Conservation (phyloP, 1,140 invertebrate species). For the Periplaneta americana region DNA sequence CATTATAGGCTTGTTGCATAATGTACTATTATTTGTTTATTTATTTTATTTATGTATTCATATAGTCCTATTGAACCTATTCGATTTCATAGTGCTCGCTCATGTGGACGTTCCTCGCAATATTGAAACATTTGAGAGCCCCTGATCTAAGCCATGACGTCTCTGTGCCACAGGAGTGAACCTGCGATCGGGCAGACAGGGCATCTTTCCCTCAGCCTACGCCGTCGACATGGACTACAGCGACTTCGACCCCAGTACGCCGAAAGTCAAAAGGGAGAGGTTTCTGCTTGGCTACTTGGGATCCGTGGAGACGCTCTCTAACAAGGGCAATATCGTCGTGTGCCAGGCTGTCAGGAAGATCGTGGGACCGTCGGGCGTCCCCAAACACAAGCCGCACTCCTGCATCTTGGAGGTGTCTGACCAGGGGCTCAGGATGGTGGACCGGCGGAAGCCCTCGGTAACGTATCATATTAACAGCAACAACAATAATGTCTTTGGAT, state of each 20-base stretch:
- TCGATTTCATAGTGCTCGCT: too few species aligned
- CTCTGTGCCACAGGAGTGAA: conserved; percentile 69
- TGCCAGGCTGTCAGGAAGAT: conserved; percentile 83
- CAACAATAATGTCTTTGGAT: too few species aligned
- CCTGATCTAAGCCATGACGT: too few species aligned
- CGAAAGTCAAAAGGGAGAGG: conserved; percentile 78
- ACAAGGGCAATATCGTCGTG: conserved; percentile 87
- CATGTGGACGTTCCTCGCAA: too few species aligned
- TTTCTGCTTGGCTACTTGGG: conserved; percentile 93
- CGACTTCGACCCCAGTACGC: conserved; percentile 82
- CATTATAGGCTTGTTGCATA: too few species aligned
- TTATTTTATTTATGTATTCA: too few species aligned
- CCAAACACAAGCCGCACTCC: conserved; percentile 56
- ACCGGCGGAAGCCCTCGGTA: conserved; percentile 64
- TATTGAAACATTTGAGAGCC: too few species aligned
- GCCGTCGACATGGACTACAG: conserved; percentile 94
- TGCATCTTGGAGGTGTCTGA: conserved; percentile 93
- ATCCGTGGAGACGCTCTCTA: conserved; percentile 88
- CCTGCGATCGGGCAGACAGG: conserved; percentile 82
- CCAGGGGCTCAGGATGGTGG: conserved; percentile 91
- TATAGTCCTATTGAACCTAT: too few species aligned
- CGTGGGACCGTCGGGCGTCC: conserved; percentile 51
- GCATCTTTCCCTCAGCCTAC: conserved; percentile 95
- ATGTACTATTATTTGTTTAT: too few species aligned
- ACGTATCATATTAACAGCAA: too few species aligned